phyloP scores from a whole-genome alignment of 2,888 invertebrate species.

The Sceliomorpha sp. region DNA sequence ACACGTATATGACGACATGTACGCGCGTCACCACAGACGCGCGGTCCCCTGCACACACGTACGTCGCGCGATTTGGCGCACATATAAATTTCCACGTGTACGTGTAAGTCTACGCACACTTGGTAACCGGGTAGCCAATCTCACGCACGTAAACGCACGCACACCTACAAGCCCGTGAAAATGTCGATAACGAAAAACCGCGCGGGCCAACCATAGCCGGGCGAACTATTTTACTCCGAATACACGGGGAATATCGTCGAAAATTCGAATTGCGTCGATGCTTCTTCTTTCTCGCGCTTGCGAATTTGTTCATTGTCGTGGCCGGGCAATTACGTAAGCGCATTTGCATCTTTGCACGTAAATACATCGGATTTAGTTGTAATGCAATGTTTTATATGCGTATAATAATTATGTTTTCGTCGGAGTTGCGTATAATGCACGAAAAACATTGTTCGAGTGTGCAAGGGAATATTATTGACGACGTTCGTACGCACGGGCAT shows the following conservation, averaged over 20 bases:
- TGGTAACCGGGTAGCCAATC: conserved; percentile 32
- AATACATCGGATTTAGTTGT: no score
- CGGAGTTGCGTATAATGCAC: no score
- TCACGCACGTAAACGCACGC: conserved; percentile 59
- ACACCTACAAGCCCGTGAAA: conserved; percentile 67
- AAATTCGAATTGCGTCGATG: no score
- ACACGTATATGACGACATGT: background rate
- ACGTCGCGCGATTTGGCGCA: conserved; percentile 38
- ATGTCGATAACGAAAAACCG: conserved; percentile 80
- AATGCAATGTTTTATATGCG: no score
- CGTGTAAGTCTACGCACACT: conserved; percentile 45
- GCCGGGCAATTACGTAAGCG: no score
- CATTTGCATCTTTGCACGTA: no score
- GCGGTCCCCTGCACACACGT: conserved; percentile 35
- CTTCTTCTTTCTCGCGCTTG: no score
- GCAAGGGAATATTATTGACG: no score
- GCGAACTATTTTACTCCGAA: conserved; percentile 65
- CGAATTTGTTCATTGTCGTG: no score
- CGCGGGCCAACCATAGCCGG: conserved; percentile 61
- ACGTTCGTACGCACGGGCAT: no score
- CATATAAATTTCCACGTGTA: conserved; percentile 40
- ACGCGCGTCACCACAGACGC: background rate
- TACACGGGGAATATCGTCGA: conserved; percentile 31
- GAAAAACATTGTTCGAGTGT: no score
- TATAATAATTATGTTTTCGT: no score